Evolutionary conservation across 2,888 invertebrate genomes (phyloP).

Genomic region (Agriopis marginaria): DNA sequence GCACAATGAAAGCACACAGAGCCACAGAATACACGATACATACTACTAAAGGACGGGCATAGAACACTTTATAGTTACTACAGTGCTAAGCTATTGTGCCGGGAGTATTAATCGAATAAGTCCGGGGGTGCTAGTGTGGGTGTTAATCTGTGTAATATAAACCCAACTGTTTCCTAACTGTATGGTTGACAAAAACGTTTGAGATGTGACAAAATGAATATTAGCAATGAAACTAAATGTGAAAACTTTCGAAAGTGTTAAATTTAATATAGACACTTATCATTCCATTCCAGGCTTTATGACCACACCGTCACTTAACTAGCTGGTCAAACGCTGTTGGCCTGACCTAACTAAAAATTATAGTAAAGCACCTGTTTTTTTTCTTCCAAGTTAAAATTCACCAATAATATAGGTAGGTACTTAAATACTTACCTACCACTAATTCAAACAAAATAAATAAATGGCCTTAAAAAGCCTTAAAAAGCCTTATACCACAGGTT

Average conservation of each 20-base stretch:
- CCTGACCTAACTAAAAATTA: too few relatives aligned
- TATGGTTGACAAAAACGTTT: slow-evolving; percentile 27
- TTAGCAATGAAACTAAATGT: background rate
- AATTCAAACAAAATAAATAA: too few relatives aligned
- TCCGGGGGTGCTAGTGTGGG: slow-evolving; percentile 48
- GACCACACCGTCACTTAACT: too few relatives aligned
- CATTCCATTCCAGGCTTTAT: too few relatives aligned
- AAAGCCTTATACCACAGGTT: too few relatives aligned
- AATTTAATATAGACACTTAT: too few relatives aligned
- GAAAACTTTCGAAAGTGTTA: background rate
- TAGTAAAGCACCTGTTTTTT: too few relatives aligned
- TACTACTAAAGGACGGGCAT: slow-evolving; percentile 35
- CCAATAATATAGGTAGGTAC: too few relatives aligned
- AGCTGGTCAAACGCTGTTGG: too few relatives aligned
- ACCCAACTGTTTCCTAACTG: slow-evolving; percentile 23
- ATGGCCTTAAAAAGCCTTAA: too few relatives aligned
- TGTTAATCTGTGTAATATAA: slow-evolving; percentile 34
- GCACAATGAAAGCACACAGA: slow-evolving; percentile 70
- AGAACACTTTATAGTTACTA: slow-evolving; percentile 17
- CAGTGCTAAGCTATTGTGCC: slow-evolving; percentile 65
- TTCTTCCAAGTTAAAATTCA: too few relatives aligned
- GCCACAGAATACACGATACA: slow-evolving; percentile 52
- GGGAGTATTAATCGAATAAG: slow-evolving; percentile 76
- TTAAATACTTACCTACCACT: too few relatives aligned
- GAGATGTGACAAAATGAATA: background rate